Conservation (phyloP, 2,888 invertebrate genomes). For the Ypsolopha sequella region DNA sequence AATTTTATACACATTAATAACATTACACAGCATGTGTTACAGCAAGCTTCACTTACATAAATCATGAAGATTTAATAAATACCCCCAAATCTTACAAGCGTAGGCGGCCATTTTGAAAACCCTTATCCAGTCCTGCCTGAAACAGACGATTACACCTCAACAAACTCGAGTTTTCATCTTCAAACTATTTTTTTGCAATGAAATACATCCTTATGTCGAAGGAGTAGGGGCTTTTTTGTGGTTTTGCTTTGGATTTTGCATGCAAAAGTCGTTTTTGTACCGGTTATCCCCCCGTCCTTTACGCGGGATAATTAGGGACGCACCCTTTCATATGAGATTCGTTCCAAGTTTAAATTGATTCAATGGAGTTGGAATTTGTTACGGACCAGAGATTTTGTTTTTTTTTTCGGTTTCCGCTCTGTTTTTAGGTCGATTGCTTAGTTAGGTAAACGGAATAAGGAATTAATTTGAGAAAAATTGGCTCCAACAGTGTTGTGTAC, state of each 20-base stretch:
- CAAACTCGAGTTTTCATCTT: constrained; percentile 21
- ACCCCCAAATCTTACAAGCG: constrained; percentile 58
- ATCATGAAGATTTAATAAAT: constrained; percentile 70
- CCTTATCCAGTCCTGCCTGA: constrained; percentile 52
- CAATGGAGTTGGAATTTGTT: constrained; percentile 56
- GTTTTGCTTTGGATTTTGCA: neutral
- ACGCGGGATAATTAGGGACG: constrained; percentile 64
- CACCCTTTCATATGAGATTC: constrained; percentile 60
- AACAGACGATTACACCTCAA: constrained; percentile 61
- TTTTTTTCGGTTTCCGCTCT: constrained; percentile 2
- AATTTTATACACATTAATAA: constrained; percentile 33
- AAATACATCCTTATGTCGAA: neutral
- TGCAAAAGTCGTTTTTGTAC: constrained; percentile 14
- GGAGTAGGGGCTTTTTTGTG: neutral
- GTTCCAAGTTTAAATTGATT: constrained; percentile 63
- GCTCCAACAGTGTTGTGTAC: constrained; percentile 10
- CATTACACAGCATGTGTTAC: constrained; percentile 44
- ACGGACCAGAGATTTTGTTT: constrained; percentile 35
- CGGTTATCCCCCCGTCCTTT: constrained; percentile 52
- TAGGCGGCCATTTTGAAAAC: constrained; percentile 56
- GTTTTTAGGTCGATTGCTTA: constrained; percentile 8
- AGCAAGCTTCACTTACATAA: constrained; percentile 43
- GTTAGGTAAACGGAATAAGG: constrained; percentile 31
- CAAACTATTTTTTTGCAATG: neutral
- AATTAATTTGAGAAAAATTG: constrained; percentile 36